Base-by-base conservation (phyloP, 2,888 invertebrate genomes). In the Tipula helvola region DNA sequence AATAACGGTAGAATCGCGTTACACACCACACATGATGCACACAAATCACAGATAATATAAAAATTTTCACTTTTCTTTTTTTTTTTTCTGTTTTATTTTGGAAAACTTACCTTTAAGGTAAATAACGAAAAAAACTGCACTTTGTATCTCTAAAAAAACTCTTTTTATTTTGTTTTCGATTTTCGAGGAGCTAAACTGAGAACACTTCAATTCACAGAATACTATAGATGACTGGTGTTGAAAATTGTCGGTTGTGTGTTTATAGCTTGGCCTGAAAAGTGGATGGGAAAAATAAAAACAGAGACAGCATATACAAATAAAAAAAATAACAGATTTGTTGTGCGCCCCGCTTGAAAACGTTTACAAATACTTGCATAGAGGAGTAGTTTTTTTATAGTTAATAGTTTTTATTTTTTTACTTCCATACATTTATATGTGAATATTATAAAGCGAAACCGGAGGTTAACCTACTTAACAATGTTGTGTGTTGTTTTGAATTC, bases 211-310 rank as follows among this genome's bases (percentile, higher is more conserved):
- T 71, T 28, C 71, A 71, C 71, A 7, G 71, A 71, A 10, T 89
- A 90, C 91, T 90, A 90, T 90, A 90, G 90, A 90, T 90, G 90
- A 91, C 91, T 91, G 91, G 90, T 90, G 90, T 90, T 88, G 89
- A 88, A 89, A 90, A 89, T 90, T 90, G 90, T 90, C 90, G 90
- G 90, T 90, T 90, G 90, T 90, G 90, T 89, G 91, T 90, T 91
- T 91, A 91, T 91, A 91, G 91, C 91, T 84, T 90, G 91, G 90
- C 90, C 90, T 90, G 90, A 90, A 91, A 84, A 71, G 71, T 71
- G 71, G 71, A 71, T 71, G 71, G 71, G 71, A 71, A 71, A 71
- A 71, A 71, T 16, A 57, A 57, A 57, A 57, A 57, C 16, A 57
- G 52, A 57, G 16, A 57, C 52, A 57, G 52, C 16, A 57, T 57